Percentiles rank a stretch among this genome's conserved stretches.
Evolutionary conservation across 2,797 vertebrate genomes (phyloP).

Genomic region (Rhadinocentrus ornatus): DNA sequence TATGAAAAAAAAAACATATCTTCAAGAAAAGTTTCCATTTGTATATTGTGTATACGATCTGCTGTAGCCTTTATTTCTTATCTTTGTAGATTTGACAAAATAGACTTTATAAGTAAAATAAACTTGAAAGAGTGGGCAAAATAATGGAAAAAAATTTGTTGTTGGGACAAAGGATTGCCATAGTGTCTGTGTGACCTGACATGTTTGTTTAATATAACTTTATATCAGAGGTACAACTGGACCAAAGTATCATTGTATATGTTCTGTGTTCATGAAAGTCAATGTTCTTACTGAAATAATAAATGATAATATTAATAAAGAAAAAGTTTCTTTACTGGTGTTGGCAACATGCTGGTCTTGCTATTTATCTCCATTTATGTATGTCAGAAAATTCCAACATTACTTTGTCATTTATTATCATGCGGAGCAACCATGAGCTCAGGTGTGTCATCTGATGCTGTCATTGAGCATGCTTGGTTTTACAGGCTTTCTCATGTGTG

Average conservation of each 20-base stretch:
- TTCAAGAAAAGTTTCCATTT: constrained; percentile 25
- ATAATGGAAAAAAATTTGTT: constrained; percentile 3
- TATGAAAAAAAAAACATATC: constrained; percentile 14
- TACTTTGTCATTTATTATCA: too few relatives aligned
- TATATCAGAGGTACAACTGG: constrained; percentile 55
- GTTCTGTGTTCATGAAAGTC: constrained; percentile 57
- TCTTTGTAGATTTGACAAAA: constrained; percentile 43
- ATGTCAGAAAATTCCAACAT: background rate
- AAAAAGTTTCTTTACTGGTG: background rate
- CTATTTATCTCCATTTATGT: background rate
- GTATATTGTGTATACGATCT: constrained; percentile 56
- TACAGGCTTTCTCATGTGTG: background rate
- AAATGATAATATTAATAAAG: background rate
- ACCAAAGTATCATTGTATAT: constrained; percentile 69
- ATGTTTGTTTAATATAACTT: constrained; percentile 47
- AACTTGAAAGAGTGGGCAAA: constrained; percentile 41
- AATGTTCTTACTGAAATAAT: constrained; percentile 47
- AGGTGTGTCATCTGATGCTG: too few relatives aligned
- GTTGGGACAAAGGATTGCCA: constrained; percentile 46
- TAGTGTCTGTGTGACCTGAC: constrained; percentile 51
- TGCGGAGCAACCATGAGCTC: too few relatives aligned
- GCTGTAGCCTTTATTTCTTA: constrained; percentile 57
- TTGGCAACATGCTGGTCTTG: background rate
- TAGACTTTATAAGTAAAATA: constrained; percentile 31
- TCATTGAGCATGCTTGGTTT: background rate